A percentile compares a stretch with the other conserved stretches of the same genome.
Conservation (phyloP, 2,797 vertebrate genomes). For the Falco rusticolus region DNA sequence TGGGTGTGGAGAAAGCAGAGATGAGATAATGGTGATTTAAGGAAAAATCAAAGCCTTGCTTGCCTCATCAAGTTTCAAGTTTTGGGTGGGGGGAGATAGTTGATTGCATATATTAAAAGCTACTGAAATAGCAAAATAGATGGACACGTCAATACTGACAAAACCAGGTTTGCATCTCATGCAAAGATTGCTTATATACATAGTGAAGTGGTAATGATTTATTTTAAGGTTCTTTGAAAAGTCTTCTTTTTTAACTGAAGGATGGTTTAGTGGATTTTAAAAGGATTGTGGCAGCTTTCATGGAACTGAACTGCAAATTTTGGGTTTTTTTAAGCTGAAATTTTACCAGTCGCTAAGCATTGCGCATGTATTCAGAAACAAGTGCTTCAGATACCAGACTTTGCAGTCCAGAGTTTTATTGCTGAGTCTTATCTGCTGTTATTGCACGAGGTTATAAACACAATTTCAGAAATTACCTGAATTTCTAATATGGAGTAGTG, state of each 20-base stretch:
- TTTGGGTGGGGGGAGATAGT: background rate
- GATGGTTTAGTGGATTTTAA: background rate
- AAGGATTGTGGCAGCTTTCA: background rate
- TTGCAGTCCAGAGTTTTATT: background rate
- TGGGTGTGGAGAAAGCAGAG: slow-evolving; percentile 29
- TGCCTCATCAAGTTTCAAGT: background rate
- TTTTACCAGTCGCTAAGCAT: background rate
- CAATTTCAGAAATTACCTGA: background rate
- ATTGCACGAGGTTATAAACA: background rate
- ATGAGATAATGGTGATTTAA: slow-evolving; percentile 20
- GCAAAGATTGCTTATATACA: rapidly evolving
- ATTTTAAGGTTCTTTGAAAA: background rate
- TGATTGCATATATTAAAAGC: background rate
- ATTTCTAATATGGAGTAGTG: background rate
- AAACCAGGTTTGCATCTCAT: background rate
- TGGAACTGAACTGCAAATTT: background rate
- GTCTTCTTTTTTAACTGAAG: background rate
- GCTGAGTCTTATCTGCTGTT: background rate
- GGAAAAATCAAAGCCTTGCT: background rate
- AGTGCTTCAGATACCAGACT: background rate
- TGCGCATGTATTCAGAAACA: background rate
- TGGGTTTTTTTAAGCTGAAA: background rate
- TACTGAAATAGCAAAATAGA: background rate
- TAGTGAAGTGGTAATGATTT: background rate
- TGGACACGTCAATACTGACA: background rate